Conservation (phyloP, 2,888 invertebrate genomes). For the Aspidiotus rigidus region DNA sequence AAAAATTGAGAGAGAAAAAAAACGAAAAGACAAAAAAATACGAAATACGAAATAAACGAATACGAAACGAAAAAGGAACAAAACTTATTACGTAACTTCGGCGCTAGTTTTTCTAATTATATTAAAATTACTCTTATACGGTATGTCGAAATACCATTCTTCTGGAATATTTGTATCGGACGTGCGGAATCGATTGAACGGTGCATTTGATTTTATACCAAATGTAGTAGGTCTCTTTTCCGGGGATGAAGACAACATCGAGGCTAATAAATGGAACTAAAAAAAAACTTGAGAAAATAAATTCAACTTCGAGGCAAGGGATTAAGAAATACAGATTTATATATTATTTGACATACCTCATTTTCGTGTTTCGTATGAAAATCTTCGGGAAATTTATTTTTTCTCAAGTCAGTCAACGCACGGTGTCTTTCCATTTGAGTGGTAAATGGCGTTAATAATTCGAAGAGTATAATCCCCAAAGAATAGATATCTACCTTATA, state of each 20-base stretch:
- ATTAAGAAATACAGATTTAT: too few species aligned
- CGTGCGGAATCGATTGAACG: slow-evolving; percentile 41
- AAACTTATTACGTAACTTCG: slow-evolving; percentile 11
- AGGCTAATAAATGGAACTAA: slow-evolving; percentile 60
- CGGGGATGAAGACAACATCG: slow-evolving; percentile 69
- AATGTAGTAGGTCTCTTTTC: slow-evolving; percentile 63
- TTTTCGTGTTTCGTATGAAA: slow-evolving; percentile 57
- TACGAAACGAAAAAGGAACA: slow-evolving; percentile 5
- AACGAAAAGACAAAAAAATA: too few species aligned
- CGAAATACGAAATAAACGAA: not conserved
- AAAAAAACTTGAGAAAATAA: slow-evolving; percentile 37
- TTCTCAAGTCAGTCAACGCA: slow-evolving; percentile 56
- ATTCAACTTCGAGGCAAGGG: too few species aligned
- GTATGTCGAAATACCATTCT: slow-evolving; percentile 39
- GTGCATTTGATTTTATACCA: slow-evolving; percentile 57
- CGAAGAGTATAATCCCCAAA: slow-evolving; percentile 85
- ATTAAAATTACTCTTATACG: slow-evolving; percentile 34
- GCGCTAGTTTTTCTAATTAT: slow-evolving; percentile 21
- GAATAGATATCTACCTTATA: slow-evolving; percentile 94
- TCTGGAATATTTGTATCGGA: slow-evolving; percentile 25
- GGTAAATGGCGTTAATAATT: slow-evolving; percentile 76
- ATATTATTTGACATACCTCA: slow-evolving; percentile 51
- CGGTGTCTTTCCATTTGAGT: slow-evolving; percentile 83
- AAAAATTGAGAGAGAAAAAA: too few species aligned
- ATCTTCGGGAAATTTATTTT: slow-evolving; percentile 57